Conservation (phyloP, 2,888 invertebrate genomes). For the Ormyrus thymus region DNA sequence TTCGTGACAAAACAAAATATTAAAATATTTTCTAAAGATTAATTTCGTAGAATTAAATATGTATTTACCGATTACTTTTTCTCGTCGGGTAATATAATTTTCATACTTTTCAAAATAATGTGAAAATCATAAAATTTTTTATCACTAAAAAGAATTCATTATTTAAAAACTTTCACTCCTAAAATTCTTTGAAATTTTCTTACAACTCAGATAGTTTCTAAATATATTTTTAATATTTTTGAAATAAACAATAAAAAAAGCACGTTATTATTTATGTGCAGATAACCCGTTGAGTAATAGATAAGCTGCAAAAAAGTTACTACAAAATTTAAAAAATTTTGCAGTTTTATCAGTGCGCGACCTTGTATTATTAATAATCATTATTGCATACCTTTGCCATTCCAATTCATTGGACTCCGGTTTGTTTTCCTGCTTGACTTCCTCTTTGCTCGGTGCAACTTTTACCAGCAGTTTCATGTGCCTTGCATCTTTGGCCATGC, state of each 20-base stretch:
- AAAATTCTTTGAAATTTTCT: no score
- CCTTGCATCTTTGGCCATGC: conserved; percentile 69
- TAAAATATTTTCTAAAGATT: no score
- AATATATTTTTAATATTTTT: background rate
- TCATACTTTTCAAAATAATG: no score
- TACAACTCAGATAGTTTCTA: background rate
- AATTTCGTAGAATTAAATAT: no score
- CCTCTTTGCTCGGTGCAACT: conserved; percentile 26
- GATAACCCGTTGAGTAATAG: no score
- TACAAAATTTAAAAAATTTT: background rate
- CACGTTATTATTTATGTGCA: no score
- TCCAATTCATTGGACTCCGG: conserved; percentile 48
- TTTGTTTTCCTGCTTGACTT: conserved; percentile 23
- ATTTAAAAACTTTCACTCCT: no score
- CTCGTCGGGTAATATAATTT: no score
- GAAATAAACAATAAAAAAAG: background rate
- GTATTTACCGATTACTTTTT: no score
- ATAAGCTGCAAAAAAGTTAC: background rate
- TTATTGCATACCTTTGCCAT: conserved; percentile 49
- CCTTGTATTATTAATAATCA: background rate
- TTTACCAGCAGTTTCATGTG: conserved; percentile 64
- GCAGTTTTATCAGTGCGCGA: background rate
- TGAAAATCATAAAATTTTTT: no score
- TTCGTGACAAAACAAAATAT: no score
- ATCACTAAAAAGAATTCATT: no score